A percentile compares a stretch with the other conserved stretches of the same genome.
Conservation (phyloP, 2,888 invertebrate genomes). For the Atherix ibis region DNA sequence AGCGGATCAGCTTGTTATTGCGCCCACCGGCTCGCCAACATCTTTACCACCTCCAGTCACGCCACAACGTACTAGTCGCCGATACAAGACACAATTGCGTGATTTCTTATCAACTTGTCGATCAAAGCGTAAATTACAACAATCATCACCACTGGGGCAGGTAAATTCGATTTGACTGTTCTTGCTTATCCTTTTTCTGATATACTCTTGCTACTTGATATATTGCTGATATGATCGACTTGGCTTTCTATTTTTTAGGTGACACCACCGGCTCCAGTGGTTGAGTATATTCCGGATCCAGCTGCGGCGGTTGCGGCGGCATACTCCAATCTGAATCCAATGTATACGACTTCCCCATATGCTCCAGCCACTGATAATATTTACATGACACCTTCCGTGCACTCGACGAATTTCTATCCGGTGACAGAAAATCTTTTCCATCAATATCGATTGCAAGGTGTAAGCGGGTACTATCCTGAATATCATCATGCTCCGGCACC, state of each 20-base stretch:
- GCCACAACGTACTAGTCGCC: conserved; percentile 66
- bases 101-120: conserved; percentile 88
- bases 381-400: conserved; percentile 36
- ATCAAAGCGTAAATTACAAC: conserved; percentile 52
- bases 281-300: conserved; percentile 34
- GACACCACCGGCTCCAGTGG: conserved; percentile 28
- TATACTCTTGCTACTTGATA: not conserved
- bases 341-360: conserved; percentile 60
- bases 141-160: conserved; percentile 29
- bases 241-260: conserved; percentile 14
- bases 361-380: conserved; percentile 42
- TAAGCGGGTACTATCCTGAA: conserved; percentile 55
- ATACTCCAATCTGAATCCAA: conserved; percentile 64
- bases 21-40: conserved; percentile 38
- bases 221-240: no score
- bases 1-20: conserved; percentile 54
- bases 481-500: conserved; percentile 54
- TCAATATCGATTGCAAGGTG: conserved; percentile 74
- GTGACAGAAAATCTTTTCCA: conserved; percentile 77
- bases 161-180: conserved; percentile 24
- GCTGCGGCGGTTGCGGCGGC: conserved; percentile 54
- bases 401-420: conserved; percentile 55
- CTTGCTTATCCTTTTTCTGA: not conserved
- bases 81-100: conserved; percentile 85
- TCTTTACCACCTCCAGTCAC: conserved; percentile 41